phyloP scores from a whole-genome alignment of 2,888 invertebrate genomes.

The Ornithoptera priamus region DNA sequence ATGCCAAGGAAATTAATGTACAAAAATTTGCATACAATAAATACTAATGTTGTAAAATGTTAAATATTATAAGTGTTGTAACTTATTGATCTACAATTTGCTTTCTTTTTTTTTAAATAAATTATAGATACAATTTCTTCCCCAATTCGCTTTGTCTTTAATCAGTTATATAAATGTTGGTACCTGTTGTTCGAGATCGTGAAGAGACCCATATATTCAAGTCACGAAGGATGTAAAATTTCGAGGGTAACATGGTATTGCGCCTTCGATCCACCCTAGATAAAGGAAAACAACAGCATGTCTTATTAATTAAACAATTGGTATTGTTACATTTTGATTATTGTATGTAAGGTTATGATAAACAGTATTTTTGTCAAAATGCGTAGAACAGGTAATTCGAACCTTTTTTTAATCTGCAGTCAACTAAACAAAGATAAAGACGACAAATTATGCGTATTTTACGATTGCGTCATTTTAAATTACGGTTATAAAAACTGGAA shows the following conservation, averaged over 20 bases:
- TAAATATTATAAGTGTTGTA: constrained; percentile 1
- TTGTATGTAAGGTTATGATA: background rate
- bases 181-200: constrained; percentile 34
- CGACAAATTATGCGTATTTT: constrained; percentile 16
- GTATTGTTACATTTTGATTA: background rate
- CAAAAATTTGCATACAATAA: constrained; percentile 21
- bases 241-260: constrained; percentile 63
- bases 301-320: constrained; percentile 9
- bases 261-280: constrained; percentile 74
- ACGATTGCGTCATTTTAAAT: constrained; percentile 30
- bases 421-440: constrained; percentile 25
- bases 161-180: constrained; percentile 28
- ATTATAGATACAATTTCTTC: constrained; percentile 5
- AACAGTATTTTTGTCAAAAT: background rate
- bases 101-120: constrained; percentile 11
- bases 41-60: constrained; percentile 6
- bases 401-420: background rate
- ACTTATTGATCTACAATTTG: background rate
- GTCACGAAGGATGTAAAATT: constrained; percentile 54
- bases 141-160: constrained; percentile 27
- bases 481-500: constrained; percentile 38
- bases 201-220: constrained; percentile 39
- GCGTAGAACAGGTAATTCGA: background rate
- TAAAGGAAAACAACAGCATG: constrained; percentile 40
- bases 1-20: constrained; percentile 37